A percentile compares a stretch with the other conserved stretches of the same genome.
Conservation (phyloP, 2,888 invertebrate species). For the Hydriomena furcata region DNA sequence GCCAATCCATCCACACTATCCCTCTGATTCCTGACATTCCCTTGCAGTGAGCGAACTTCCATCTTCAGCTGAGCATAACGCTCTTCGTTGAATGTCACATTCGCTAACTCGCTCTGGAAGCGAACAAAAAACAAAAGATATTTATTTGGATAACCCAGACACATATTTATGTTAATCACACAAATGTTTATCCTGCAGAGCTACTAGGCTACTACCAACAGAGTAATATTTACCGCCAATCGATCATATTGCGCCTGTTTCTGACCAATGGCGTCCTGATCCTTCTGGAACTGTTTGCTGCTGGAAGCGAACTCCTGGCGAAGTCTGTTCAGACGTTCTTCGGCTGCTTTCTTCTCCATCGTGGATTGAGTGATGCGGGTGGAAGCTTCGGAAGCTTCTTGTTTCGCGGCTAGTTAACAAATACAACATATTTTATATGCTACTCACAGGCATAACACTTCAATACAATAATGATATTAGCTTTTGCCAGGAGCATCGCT, state of each 20-base stretch:
- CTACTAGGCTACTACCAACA: too few species aligned
- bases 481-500: too few species aligned
- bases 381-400: constrained; percentile 88
- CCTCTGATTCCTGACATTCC: constrained; percentile 60
- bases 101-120: constrained; percentile 75
- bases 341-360: constrained; percentile 88
- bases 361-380: constrained; percentile 91
- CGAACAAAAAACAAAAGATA: too few species aligned
- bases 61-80: constrained; percentile 80
- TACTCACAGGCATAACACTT: too few species aligned
- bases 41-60: constrained; percentile 75
- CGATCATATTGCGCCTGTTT: constrained; percentile 58
- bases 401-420: constrained; percentile 86
- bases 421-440: too few species aligned
- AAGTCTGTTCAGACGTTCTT: constrained; percentile 85
- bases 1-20: constrained; percentile 63
- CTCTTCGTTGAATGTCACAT: constrained; percentile 85
- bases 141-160: too few species aligned
- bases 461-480: too few species aligned
- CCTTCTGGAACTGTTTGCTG: constrained; percentile 86
- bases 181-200: too few species aligned
- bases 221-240: constrained; percentile 81
- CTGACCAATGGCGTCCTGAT: constrained; percentile 82
- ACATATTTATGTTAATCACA: too few species aligned
- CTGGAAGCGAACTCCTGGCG: constrained; percentile 86